phyloP scores from a whole-genome alignment of 1,140 invertebrate species.

The Drosophila novamexicana region DNA sequence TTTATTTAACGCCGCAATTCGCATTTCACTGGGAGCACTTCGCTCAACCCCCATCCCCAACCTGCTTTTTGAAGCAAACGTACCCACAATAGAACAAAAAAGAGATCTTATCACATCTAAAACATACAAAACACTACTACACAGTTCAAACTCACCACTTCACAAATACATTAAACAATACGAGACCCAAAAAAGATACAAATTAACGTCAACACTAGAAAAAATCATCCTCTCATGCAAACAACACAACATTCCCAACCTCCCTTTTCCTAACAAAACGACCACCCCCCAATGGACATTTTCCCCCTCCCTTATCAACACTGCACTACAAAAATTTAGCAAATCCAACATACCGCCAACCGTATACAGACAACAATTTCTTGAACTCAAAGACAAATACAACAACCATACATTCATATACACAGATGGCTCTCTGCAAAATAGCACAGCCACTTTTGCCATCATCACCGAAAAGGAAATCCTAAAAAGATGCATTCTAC shows the following conservation, averaged over 20 bases:
- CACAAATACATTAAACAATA: conserved; percentile 1
- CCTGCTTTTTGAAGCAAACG: conserved; percentile 9
- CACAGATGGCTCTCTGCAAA: conserved; percentile 7
- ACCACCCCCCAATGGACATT: too few relatives aligned
- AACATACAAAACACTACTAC: conserved; percentile 5
- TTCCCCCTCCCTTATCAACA: too few relatives aligned
- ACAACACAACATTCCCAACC: too few relatives aligned
- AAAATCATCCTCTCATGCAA: too few relatives aligned
- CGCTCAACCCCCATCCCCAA: conserved; percentile 12
- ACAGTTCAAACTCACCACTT: conserved; percentile 12
- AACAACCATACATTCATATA: not conserved
- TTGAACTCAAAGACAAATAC: too few relatives aligned
- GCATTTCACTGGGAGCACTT: conserved; percentile 5
- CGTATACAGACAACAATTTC: too few relatives aligned
- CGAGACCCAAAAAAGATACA: not conserved
- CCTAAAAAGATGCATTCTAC: conserved; percentile 5
- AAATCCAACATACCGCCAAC: too few relatives aligned
- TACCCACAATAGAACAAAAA: conserved; percentile 25
- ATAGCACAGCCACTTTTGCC: conserved; percentile 7
- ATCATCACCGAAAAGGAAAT: not conserved
- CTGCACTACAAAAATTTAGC: too few relatives aligned
- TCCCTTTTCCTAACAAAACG: too few relatives aligned
- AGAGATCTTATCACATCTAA: not conserved
- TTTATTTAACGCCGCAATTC: conserved; percentile 7
- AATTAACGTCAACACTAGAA: not conserved